Evolutionary conservation across 2,888 invertebrate genomes (phyloP).

Genomic region (Drosophila mimica): DNA sequence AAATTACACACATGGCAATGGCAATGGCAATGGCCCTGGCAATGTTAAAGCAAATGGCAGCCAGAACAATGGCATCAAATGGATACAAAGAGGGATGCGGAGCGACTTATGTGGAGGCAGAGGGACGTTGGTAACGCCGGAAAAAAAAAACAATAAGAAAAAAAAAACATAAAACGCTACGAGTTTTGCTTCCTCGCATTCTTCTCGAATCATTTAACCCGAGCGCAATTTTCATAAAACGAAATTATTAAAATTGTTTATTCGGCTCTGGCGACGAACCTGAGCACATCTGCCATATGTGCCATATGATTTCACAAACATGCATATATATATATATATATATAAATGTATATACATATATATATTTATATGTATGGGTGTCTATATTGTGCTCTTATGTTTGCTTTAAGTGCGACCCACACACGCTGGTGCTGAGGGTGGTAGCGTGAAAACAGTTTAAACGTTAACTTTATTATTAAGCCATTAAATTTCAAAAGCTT

Average conservation of each 20-base stretch:
- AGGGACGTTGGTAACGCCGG: slow-evolving; percentile 8
- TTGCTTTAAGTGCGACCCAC: slow-evolving; percentile 16
- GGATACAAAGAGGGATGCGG: neutral
- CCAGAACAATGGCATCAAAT: slow-evolving; percentile 24
- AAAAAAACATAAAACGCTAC: slow-evolving; percentile 71
- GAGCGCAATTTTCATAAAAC: slow-evolving; percentile 82
- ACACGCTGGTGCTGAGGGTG: neutral
- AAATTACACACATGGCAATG: slow-evolving; percentile 46
- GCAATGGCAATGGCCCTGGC: slow-evolving; percentile 10
- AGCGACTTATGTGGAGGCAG: neutral
- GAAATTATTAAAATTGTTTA: slow-evolving; percentile 84
- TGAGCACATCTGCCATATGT: slow-evolving; percentile 35
- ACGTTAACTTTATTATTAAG: slow-evolving; percentile 39
- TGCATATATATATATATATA: neutral
- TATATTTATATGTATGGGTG: neutral
- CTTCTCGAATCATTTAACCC: slow-evolving; percentile 80
- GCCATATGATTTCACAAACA: slow-evolving; percentile 16
- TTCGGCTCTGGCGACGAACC: slow-evolving; percentile 53
- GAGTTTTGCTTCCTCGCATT: slow-evolving; percentile 70
- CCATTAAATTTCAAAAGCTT: slow-evolving; percentile 23
- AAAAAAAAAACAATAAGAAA: neutral
- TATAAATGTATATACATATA: neutral
- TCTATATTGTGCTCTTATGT: slow-evolving; percentile 1
- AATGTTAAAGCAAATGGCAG: slow-evolving; percentile 19
- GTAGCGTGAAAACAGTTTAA: slow-evolving; percentile 3